Base-by-base conservation (phyloP, 2,888 invertebrate genomes). In the Temnothorax rugatulus region DNA sequence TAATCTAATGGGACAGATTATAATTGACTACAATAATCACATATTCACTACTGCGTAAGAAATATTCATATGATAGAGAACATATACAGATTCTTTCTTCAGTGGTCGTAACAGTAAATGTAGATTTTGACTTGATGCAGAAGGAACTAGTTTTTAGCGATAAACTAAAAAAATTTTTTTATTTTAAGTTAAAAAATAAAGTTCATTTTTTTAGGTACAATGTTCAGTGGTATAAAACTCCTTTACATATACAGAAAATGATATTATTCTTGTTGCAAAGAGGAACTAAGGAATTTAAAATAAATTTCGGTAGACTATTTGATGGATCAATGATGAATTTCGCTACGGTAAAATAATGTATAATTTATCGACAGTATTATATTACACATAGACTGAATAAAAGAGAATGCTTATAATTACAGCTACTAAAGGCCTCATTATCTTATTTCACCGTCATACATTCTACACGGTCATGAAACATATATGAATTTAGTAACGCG, bases 371-470 rank as follows among this genome's bases (percentile, higher is more conserved):
- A 13, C 44, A 11, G 44, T 44, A 44, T 11, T 21, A 54, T 21
- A 11, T 11, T 13, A 21, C 21, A 29, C 13, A 59, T 25, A 5
- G 1, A 18, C 18, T 8, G 5, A 7, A 50, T 50, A 50, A 50
- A 8, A 52, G 0, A 52, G 13, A n/a, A 52, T 9, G 9, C n/a
- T n/a, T n/a, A 52, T 52, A n/a, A 52, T n/a, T 52, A 8, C 52
- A 52, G 52, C 2, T 74, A 13, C 3, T 44, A 1, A 74, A 74
- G 5, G n/a, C 73, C 0, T 9, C 73, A 2, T 4, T 57, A 15
- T 73, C 73, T 7, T 73, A 73, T 18, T 74, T 41, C n/a, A 73
- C 57, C n/a, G 57, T 73, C 2, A 71, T 71, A 71, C 9, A 54
- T 71, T 54, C 71, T 15, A 21, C 9, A 4, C 38, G 13, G 25